These are phyloP conservation scores for Lucilia sericata DNA, from an alignment of 1,140 invertebrate genomes.

Conservation along the genomic window DNA sequence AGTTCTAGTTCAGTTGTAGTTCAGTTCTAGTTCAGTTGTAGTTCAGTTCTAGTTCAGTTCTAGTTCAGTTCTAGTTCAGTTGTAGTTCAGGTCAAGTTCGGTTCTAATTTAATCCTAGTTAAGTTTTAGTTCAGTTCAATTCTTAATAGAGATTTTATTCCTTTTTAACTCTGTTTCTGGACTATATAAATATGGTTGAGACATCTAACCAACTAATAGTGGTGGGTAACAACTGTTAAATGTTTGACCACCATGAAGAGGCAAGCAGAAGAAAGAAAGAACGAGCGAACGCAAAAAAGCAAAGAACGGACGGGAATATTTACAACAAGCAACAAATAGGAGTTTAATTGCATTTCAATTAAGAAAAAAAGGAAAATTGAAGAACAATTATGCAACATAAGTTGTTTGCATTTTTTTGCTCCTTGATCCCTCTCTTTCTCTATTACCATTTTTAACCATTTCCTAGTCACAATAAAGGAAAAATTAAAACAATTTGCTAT, in stretches of 20 bases:
- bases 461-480: background rate
- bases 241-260: slow-evolving; percentile 13
- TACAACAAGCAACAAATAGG: background rate
- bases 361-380: background rate
- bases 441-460: background rate
- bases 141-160: background rate
- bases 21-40: no score
- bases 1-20: no score
- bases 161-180: background rate
- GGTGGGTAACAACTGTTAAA: slow-evolving; percentile 20
- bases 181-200: background rate
- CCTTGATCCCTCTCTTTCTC: background rate
- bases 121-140: background rate
- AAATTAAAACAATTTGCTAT: background rate
- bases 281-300: background rate
- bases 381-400: slow-evolving; percentile 8
- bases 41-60: no score
- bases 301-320: background rate
- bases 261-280: background rate
- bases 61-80: no score
- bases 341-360: slow-evolving; percentile 16
- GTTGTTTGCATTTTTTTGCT: background rate
- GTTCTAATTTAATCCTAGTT: background rate
- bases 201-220: slow-evolving; percentile 5
- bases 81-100: no score